A percentile compares a stretch with the other conserved stretches of the same genome.
Conservation (phyloP, 2,113 vertebrate species). For the Coptodon bakossiorum region DNA sequence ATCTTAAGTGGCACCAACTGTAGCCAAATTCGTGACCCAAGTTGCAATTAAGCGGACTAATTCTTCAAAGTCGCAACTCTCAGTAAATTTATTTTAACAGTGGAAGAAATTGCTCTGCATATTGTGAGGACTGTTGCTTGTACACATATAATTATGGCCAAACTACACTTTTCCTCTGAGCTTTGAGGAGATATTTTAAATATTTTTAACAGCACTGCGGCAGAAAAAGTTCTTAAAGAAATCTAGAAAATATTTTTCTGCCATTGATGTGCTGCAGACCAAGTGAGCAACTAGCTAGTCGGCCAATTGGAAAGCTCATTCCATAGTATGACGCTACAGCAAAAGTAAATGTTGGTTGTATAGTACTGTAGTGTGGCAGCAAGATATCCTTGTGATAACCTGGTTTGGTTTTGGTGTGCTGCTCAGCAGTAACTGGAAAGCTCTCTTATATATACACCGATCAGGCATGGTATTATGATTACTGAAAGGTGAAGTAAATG, state of each 20-base stretch:
- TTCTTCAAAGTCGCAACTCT: background rate
- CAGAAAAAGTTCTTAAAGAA: background rate
- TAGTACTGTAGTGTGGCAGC: background rate
- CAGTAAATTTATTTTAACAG: background rate
- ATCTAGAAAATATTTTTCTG: accelerated
- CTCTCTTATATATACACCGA: background rate
- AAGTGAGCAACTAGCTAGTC: background rate
- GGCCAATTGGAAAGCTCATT: background rate
- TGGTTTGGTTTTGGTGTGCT: background rate
- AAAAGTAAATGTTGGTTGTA: background rate
- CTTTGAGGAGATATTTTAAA: background rate
- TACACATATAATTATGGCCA: background rate
- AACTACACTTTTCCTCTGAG: background rate
- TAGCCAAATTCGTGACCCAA: background rate
- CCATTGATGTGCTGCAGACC: background rate
- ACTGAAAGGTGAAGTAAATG: background rate
- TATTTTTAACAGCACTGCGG: background rate
- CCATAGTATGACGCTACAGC: background rate
- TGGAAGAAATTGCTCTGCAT: background rate
- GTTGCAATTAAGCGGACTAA: background rate
- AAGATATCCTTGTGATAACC: background rate
- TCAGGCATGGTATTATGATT: background rate
- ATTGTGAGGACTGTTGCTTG: background rate
- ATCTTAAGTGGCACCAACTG: background rate
- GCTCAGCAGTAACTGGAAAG: background rate